A percentile compares a stretch with the other conserved stretches of the same genome.
Evolutionary conservation across 2,797 vertebrate species (phyloP).

Genomic region (Rhinoraja longicauda): DNA sequence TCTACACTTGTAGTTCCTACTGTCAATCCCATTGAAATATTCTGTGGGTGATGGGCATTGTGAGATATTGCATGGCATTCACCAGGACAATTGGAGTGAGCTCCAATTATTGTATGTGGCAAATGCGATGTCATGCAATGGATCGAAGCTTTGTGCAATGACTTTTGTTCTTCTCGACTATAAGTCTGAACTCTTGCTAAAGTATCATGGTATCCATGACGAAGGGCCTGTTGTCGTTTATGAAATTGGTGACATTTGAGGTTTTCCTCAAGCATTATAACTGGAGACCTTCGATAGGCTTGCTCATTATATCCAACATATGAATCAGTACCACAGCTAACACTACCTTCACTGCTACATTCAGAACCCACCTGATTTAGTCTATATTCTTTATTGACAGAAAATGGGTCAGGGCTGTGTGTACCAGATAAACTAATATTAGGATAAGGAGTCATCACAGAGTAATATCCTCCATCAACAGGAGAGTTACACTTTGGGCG

Average conservation of each 20-base stretch:
- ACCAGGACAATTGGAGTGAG: conserved; percentile 79
- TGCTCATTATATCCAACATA: conserved; percentile 71
- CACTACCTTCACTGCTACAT: conserved; percentile 85
- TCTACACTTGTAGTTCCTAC: conserved; percentile 73
- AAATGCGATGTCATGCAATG: conserved; percentile 74
- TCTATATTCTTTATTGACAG: conserved; percentile 73
- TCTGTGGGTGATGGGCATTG: conserved; percentile 56
- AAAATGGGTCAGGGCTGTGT: conserved; percentile 77
- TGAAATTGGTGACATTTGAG: conserved; percentile 69
- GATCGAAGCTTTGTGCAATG: conserved; percentile 70
- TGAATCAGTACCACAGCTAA: conserved; percentile 81
- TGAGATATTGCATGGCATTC: conserved; percentile 69
- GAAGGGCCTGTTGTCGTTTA: conserved; percentile 59
- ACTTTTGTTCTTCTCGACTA: conserved; percentile 71
- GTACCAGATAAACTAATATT: conserved; percentile 70
- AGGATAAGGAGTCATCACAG: conserved; percentile 75
- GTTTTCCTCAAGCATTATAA: conserved; percentile 70
- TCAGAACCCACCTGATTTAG: conserved; percentile 78
- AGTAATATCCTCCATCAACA: conserved; percentile 82
- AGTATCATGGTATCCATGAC: conserved; percentile 71
- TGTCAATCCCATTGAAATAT: conserved; percentile 69
- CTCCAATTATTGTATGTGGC: conserved; percentile 65
- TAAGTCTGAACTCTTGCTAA: conserved; percentile 68
- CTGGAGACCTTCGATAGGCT: conserved; percentile 72
- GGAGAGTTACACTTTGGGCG: conserved; percentile 88